phyloP scores from a whole-genome alignment of 2,113 vertebrate genomes.

The Numenius arquata region DNA sequence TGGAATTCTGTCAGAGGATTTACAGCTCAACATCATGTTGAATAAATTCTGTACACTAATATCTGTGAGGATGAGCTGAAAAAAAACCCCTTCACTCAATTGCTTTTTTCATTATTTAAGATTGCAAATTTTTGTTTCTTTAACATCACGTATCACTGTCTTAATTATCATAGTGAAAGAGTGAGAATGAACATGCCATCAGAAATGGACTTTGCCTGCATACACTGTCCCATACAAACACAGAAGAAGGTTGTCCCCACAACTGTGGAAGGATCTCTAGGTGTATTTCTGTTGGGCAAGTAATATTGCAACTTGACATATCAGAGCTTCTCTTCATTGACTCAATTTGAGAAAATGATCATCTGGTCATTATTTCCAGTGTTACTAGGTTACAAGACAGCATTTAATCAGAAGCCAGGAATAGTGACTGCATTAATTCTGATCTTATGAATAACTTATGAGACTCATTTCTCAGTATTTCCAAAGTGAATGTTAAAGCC shows the following conservation, averaged over 20 bases:
- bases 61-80: background rate
- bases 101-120: background rate
- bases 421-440: conserved; percentile 52
- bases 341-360: conserved; percentile 1
- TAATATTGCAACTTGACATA: background rate
- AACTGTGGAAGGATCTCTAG: background rate
- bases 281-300: background rate
- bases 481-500: background rate
- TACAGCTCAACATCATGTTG: background rate
- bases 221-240: background rate
- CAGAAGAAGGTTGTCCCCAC: background rate
- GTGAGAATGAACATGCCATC: background rate
- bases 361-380: conserved; percentile 38
- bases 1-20: background rate
- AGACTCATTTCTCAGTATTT: conserved; percentile 51
- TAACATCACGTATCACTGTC: background rate
- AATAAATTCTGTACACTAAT: background rate
- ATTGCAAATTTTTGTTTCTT: background rate
- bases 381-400: conserved; percentile 45
- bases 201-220: background rate
- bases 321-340: conserved; percentile 4
- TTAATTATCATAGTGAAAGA: background rate
- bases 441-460: conserved; percentile 52
- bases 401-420: conserved; percentile 48
- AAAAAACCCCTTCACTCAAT: fast-evolving